Base-by-base conservation (phyloP, 2,888 invertebrate genomes). In the Drosophila falleni region DNA sequence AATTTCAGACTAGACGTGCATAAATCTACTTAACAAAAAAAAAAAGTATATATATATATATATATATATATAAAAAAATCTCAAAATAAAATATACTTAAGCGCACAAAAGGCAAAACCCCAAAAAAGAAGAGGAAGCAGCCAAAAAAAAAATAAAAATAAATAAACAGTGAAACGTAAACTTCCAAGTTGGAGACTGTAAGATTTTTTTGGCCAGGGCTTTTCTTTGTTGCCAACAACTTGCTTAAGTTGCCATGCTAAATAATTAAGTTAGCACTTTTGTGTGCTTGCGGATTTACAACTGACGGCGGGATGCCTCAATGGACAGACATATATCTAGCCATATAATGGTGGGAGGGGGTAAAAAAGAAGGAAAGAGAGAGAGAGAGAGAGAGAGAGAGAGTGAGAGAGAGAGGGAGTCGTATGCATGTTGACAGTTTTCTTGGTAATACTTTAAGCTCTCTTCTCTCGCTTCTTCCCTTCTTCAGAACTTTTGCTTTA, bases 231-330 rank as follows among this genome's bases (percentile, higher is more conserved):
- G 77, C 74, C 74, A 78, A 80, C 62, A 64, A 58, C 64, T 81
- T 78, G 74, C 70, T 74, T 72, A 68, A 78, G 63, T 74, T 83
- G 74, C 50, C 80, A 76, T 83, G 85, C 86, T 87, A 81, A 87
- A 87, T 87, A 87, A 87, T 87, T 87, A 87, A 87, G 87, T 87
- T 87, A 87, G 81, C 86, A 87, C 86, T 87, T 87, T 83, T 82
- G 80, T 81, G 77, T 77, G 73, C 55, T 77, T 77, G 74, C 71
- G 81, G 74, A 84, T 81, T 83, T 87, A 85, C 87, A 87, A 78
- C 80, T 76, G 77, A 59, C 78, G 56, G 68, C 49, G 51, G 29
- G 44, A 64, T 56, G 54, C 51, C 42, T 62, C 55, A 70, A 81
- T 71, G 64, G 78, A 64, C 53, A 44, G 60, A 26, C 50, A 39